Evolutionary conservation across 2,797 vertebrate species (phyloP), one percentile per base, ranked within the genome.

Genomic region (Oreonectes daqikongensis): DNA sequence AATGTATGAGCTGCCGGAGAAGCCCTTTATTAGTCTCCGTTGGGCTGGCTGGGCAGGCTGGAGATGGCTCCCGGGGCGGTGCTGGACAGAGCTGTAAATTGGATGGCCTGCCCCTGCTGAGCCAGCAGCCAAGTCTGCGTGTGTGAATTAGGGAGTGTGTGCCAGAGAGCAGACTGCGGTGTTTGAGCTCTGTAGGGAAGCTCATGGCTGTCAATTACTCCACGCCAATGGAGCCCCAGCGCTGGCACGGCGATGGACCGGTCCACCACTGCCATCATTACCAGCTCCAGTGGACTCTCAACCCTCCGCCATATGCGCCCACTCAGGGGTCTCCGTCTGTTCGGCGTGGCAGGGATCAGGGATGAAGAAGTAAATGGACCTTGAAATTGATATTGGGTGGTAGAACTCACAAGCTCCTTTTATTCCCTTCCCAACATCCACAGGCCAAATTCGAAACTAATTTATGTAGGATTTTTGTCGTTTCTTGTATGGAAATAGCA

Each of bases 301-400:
- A 66, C 79, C 79, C 76, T 81, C 42, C 76, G 79, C 81, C 81
- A 84, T 84, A 84, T 84, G 83, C 66, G 81, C 83, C 67, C 83
- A 82, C 79, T 84, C 83, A 82, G 83, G 81, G 83, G 69, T 82
- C 79, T 80, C 83, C 83, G 83, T 84, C 83, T 84, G 83, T 72
- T 82, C 76, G 57, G 72, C 81, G 64, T 61, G 83, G 79, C 77
- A 75, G 79, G 79, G 81, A 84, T 79, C 76, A 76, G 72, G 81
- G 81, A 84, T 80, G 83, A 82, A 74, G 83, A 77, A 78, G 81
- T 81, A 82, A 84, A 84, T 84, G 83, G 83, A 84, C 83, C 83
- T 84, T 84, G 81, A 84, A 84, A 84, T 84, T 84, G 83, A 84
- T 84, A 84, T 84, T 81, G 83, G 81, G 81, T 80, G 76, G 81